Conservation (phyloP, 2,888 invertebrate genomes). For the Danaus chrysippus region DNA sequence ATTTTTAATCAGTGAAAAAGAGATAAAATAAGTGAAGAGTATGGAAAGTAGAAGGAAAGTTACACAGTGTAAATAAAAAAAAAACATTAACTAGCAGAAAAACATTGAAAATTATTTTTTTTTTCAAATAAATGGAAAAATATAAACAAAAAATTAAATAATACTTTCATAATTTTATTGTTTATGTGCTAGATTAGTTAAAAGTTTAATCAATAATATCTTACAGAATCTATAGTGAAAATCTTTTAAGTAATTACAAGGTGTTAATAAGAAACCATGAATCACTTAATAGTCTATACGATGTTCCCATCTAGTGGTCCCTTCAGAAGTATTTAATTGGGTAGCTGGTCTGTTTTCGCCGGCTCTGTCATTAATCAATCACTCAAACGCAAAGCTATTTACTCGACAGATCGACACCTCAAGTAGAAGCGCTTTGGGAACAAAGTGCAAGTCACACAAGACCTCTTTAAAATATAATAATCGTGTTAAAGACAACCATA, state of each 20-base stretch:
- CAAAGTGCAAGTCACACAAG: conserved; percentile 74
- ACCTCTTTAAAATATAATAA: conserved; percentile 77
- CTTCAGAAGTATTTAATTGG: conserved; percentile 67
- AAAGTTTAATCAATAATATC: background rate
- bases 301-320: conserved; percentile 42
- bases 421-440: conserved; percentile 44
- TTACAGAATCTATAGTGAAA: background rate
- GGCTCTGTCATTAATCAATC: conserved; percentile 76
- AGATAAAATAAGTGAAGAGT: no score
- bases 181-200: no score
- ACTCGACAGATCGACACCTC: conserved; percentile 73
- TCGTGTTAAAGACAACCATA: conserved; percentile 76
- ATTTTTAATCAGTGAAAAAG: no score
- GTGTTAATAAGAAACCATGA: conserved; percentile 32
- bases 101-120: no score
- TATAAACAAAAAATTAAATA: no score
- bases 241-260: conserved; percentile 19
- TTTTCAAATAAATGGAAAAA: no score
- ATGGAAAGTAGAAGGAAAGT: no score
- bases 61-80: no score
- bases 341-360: conserved; percentile 69
- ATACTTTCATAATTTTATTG: no score
- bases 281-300: conserved; percentile 39
- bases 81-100: no score
- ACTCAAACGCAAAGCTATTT: conserved; percentile 56